These are phyloP conservation scores for Yponomeuta evonymella DNA, from an alignment of 2,888 invertebrate genomes.

Conservation along the genomic window DNA sequence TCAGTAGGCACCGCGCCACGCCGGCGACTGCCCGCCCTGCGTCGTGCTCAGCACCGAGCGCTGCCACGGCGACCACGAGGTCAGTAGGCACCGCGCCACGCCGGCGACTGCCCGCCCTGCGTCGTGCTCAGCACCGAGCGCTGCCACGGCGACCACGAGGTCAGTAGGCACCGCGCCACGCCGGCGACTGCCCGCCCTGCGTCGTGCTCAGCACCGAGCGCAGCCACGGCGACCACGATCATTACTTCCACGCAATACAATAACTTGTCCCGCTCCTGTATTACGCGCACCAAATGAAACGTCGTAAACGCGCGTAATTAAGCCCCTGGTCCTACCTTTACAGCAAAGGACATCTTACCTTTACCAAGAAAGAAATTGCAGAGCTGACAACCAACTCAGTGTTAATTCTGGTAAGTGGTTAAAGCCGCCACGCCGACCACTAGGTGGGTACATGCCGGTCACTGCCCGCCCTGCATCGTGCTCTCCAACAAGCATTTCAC, in stretches of 20 bases:
- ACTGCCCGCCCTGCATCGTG: no score
- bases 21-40: conserved; percentile 85
- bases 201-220: conserved; percentile 26
- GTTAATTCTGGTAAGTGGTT: no score
- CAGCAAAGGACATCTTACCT: no score
- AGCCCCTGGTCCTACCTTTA: no score
- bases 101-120: conserved; percentile 85
- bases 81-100: conserved; percentile 25
- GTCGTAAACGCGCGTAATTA: no score
- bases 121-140: conserved; percentile 85
- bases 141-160: conserved; percentile 88
- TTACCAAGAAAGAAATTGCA: no score
- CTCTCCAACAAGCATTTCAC: no score
- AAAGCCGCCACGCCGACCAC: conserved; percentile 88
- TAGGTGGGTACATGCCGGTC: conserved; percentile 66
- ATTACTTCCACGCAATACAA: no score
- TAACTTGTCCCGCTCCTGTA: no score
- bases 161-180: conserved; percentile 25
- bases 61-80: conserved; percentile 88
- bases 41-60: conserved; percentile 85
- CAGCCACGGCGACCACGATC: conserved; percentile 90
- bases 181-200: neutral
- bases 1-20: conserved; percentile 25
- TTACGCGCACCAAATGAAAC: conserved; percentile 87
- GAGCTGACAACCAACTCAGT: no score